Conservation (phyloP, 2,113 vertebrate genomes). For the Oreocharis arfaki region DNA sequence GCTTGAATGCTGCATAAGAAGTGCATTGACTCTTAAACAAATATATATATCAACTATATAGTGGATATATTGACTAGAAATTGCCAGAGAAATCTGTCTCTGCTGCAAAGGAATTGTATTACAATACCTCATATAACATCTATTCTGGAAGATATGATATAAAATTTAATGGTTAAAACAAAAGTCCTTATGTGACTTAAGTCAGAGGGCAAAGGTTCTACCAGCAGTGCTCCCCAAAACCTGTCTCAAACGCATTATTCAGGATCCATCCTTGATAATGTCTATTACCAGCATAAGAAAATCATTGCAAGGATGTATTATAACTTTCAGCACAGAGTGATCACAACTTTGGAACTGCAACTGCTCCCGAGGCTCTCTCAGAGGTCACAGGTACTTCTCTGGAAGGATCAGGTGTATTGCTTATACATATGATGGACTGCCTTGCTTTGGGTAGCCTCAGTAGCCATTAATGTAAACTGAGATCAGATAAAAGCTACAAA, state of each 20-base stretch:
- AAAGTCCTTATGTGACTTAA: not conserved
- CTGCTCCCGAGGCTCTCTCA: not conserved
- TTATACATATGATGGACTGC: not conserved
- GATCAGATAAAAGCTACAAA: not conserved
- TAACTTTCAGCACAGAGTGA: not conserved
- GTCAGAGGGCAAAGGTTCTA: not conserved
- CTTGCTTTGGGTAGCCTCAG: not conserved
- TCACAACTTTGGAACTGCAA: not conserved
- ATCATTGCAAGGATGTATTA: not conserved
- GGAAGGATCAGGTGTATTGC: not conserved
- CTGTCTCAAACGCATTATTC: not conserved
- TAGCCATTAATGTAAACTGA: not conserved
- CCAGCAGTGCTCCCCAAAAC: not conserved
- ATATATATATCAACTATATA: not conserved
- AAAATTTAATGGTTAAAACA: not conserved
- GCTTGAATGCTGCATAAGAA: not conserved
- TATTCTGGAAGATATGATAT: not conserved
- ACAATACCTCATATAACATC: not conserved
- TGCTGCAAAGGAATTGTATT: not conserved
- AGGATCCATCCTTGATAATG: not conserved
- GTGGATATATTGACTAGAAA: not conserved
- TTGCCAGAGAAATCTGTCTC: not conserved
- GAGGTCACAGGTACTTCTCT: not conserved
- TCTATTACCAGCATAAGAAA: not conserved
- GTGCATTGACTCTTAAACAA: not conserved